Conservation (phyloP, 2,113 vertebrate genomes). For the Lepisosteus oculatus region DNA sequence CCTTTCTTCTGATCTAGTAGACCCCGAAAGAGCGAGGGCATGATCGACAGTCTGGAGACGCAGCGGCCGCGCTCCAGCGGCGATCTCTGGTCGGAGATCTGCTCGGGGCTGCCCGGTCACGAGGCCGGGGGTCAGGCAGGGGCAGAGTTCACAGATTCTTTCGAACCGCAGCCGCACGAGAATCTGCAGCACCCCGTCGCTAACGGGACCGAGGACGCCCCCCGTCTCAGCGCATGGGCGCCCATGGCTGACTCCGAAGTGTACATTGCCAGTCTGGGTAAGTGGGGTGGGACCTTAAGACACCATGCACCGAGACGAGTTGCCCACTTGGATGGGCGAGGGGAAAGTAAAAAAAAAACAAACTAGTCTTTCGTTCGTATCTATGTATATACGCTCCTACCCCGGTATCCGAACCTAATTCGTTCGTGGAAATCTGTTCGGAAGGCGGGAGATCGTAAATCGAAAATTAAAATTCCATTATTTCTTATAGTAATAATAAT, state of each 20-base stretch:
- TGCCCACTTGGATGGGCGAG: too few relatives aligned
- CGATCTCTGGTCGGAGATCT: conserved; percentile 91
- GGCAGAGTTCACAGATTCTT: conserved; percentile 81
- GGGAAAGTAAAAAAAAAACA: too few relatives aligned
- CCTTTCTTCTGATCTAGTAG: too few relatives aligned
- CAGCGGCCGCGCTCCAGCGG: conserved; percentile 62
- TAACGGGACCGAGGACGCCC: conserved; percentile 11
- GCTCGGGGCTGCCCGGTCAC: conserved; percentile 68
- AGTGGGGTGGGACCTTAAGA: conserved; percentile 29
- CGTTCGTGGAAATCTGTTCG: too few relatives aligned
- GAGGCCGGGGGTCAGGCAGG: conserved; percentile 35
- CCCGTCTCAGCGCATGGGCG: conserved; percentile 73
- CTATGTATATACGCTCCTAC: too few relatives aligned
- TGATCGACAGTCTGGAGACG: conserved; percentile 75
- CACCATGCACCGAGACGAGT: too few relatives aligned
- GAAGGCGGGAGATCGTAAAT: too few relatives aligned
- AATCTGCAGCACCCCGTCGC: conserved; percentile 23
- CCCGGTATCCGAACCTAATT: too few relatives aligned
- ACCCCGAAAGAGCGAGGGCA: conserved; percentile 47
- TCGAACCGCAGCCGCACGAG: conserved; percentile 53
- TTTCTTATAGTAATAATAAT: too few relatives aligned
- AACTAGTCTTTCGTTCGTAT: too few relatives aligned
- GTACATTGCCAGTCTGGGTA: conserved; percentile 90
- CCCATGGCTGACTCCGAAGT: conserved; percentile 88
- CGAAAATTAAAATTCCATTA: too few relatives aligned